A percentile compares a stretch with the other conserved stretches of the same genome.
phyloP scores from a whole-genome alignment of 2,797 vertebrate species.

The Liparis tanakae region DNA sequence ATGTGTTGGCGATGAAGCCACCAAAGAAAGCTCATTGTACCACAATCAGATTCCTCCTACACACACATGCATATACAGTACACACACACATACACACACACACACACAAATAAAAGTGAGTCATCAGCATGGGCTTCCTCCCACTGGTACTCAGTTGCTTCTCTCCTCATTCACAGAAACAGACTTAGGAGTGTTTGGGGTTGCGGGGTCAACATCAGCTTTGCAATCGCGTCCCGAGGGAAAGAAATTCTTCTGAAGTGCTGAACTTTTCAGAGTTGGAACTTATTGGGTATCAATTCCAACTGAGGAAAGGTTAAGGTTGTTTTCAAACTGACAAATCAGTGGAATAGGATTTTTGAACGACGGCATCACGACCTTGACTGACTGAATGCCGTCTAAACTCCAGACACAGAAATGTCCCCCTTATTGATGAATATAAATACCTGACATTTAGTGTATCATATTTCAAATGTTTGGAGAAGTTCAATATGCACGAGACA shows the following conservation, averaged over 20 bases:
- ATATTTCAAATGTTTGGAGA: constrained; percentile 43
- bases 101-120: constrained; percentile 67
- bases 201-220: constrained; percentile 61
- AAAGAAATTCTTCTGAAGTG: constrained; percentile 63
- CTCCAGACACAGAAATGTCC: constrained; percentile 12
- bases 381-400: constrained; percentile 7
- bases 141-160: constrained; percentile 58
- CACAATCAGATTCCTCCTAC: constrained; percentile 66
- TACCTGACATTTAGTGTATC: constrained; percentile 24
- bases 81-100: constrained; percentile 58
- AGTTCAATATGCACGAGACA: constrained; percentile 28
- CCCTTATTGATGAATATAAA: constrained; percentile 14
- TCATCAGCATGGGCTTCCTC: constrained; percentile 74
- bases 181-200: constrained; percentile 61
- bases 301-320: constrained; percentile 55
- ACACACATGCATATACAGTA: constrained; percentile 59
- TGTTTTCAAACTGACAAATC: constrained; percentile 38
- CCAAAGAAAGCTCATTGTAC: constrained; percentile 79
- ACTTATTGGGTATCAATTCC: constrained; percentile 65
- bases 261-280: constrained; percentile 43
- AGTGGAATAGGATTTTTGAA: constrained; percentile 5
- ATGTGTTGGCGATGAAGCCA: constrained; percentile 86
- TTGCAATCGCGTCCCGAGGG: constrained; percentile 39
- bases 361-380: background rate
- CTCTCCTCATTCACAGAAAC: constrained; percentile 80